These are phyloP conservation scores for Caerostris extrusa DNA, from an alignment of 1,140 invertebrate genomes.

Conservation along the genomic window DNA sequence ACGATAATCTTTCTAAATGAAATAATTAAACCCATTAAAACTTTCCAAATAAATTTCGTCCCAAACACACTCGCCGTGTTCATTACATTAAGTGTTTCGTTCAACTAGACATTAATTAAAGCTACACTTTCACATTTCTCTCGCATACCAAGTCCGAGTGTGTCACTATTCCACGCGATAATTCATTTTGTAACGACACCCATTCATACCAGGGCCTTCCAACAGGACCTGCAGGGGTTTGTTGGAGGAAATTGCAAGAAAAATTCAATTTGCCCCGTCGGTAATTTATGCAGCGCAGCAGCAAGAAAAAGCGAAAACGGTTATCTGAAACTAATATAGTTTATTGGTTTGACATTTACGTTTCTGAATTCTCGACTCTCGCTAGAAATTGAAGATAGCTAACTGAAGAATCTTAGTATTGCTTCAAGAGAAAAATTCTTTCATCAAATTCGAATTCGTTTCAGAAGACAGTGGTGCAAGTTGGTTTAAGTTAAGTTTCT, in stretches of 20 bases:
- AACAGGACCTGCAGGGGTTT: no score
- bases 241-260: background rate
- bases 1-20: no score
- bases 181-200: background rate
- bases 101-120: background rate
- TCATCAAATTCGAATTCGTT: background rate
- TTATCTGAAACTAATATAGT: slow-evolving; percentile 1
- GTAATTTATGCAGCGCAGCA: background rate
- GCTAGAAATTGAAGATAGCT: background rate
- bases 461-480: background rate
- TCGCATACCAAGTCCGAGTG: background rate
- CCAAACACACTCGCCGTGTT: background rate
- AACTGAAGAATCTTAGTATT: background rate
- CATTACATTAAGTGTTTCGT: background rate
- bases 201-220: background rate
- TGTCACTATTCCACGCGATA: background rate
- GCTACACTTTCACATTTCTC: background rate
- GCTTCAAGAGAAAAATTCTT: background rate
- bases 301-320: background rate
- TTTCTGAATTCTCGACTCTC: background rate
- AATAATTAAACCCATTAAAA: no score
- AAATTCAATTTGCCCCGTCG: slow-evolving; percentile 8
- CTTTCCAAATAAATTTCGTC: background rate
- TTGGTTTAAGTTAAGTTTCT: no score
- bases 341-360: background rate